Evolutionary conservation across 1,140 invertebrate species (phyloP).

Genomic region (Zaprionus davidi): DNA sequence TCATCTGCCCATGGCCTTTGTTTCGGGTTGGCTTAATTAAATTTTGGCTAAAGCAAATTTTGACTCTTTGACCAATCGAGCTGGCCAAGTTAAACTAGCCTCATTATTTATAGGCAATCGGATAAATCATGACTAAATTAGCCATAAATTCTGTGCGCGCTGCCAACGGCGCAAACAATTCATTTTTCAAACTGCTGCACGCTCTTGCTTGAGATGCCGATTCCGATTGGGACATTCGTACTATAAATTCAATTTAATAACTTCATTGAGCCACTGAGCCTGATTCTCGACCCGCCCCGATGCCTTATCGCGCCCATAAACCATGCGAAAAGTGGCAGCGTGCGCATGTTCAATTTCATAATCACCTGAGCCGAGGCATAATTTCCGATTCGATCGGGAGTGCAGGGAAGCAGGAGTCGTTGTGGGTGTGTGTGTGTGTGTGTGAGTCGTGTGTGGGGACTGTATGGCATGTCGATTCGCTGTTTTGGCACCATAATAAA

Average conservation of each 20-base stretch:
- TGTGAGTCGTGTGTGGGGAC: constrained; percentile 3
- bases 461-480: constrained; percentile 56
- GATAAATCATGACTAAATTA: constrained; percentile 75
- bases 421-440: constrained; percentile 31
- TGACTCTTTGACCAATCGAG: constrained; percentile 19
- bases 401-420: not conserved
- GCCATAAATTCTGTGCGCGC: constrained; percentile 63
- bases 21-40: constrained; percentile 50
- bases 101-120: constrained; percentile 69
- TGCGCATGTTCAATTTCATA: constrained; percentile 73
- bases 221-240: constrained; percentile 50
- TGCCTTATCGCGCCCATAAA: constrained; percentile 68
- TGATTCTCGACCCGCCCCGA: constrained; percentile 30
- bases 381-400: constrained; percentile 16
- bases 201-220: constrained; percentile 37
- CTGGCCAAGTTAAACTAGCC: constrained; percentile 31
- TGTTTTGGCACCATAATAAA: constrained; percentile 58
- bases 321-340: constrained; percentile 58
- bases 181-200: constrained; percentile 58
- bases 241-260: constrained; percentile 65
- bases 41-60: constrained; percentile 24
- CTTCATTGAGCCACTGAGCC: constrained; percentile 47
- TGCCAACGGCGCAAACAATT: constrained; percentile 61
- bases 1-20: constrained; percentile 50
- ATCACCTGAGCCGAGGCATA: constrained; percentile 41